Percentiles rank a stretch among this genome's conserved stretches.
Conservation (phyloP, 1,140 invertebrate species). For the Sycophila sp. region DNA sequence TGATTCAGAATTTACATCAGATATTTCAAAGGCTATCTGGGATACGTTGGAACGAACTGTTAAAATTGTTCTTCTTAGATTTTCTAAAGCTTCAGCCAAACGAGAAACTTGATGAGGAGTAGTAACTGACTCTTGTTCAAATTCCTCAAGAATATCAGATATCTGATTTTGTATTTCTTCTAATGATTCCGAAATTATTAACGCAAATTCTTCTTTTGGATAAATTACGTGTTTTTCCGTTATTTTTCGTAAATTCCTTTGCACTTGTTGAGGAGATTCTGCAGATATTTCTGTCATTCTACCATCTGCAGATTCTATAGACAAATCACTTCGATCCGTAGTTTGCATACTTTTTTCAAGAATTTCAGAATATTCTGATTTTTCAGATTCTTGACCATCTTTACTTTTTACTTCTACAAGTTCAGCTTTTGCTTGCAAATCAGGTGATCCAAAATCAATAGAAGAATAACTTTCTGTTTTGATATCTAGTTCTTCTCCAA, state of each 20-base stretch:
- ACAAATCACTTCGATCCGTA: neutral
- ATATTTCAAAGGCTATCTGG: slow-evolving; percentile 2
- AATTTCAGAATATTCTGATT: neutral
- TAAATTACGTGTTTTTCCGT: slow-evolving; percentile 28
- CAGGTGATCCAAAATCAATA: neutral
- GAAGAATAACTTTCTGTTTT: slow-evolving; percentile 6
- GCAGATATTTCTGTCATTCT: neutral
- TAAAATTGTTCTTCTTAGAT: slow-evolving; percentile 43
- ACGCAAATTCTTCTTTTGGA: slow-evolving; percentile 35
- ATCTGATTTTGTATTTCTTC: slow-evolving; percentile 47
- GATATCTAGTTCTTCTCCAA: neutral
- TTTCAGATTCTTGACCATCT: neutral
- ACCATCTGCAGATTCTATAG: neutral
- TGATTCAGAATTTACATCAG: slow-evolving; percentile 12
- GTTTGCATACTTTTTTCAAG: slow-evolving; percentile 18
- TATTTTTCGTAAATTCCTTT: neutral
- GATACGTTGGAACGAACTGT: slow-evolving; percentile 33
- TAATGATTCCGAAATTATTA: slow-evolving; percentile 37
- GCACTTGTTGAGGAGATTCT: neutral
- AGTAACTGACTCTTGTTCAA: slow-evolving; percentile 45
- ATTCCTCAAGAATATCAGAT: slow-evolving; percentile 50
- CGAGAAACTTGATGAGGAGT: slow-evolving; percentile 39
- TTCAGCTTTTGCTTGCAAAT: neutral
- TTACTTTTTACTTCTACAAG: neutral
- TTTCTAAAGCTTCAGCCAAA: slow-evolving; percentile 46